Evolutionary conservation across 2,888 invertebrate genomes (phyloP).

Genomic region (Digitonthophagus gazella): DNA sequence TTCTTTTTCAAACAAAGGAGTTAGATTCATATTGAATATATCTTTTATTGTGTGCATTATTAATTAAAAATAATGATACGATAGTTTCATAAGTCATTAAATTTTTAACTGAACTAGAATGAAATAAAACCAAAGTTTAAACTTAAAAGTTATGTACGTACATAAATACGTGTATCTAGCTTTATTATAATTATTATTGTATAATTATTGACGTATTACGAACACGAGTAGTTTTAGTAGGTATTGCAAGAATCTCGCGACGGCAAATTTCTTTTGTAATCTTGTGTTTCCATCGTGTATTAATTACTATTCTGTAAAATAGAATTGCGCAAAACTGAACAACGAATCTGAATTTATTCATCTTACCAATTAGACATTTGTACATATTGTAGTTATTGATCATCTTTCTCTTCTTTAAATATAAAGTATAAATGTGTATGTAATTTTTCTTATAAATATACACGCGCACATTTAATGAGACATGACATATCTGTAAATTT

Average conservation of each 20-base stretch:
- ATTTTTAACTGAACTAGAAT: not conserved
- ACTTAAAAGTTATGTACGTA: not conserved
- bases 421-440: conserved; percentile 26
- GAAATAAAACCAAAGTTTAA: not conserved
- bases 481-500: conserved; percentile 35
- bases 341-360: conserved; percentile 26
- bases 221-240: not conserved
- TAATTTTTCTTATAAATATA: conserved; percentile 30
- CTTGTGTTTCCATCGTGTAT: not conserved
- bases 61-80: too few relatives aligned
- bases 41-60: too few relatives aligned
- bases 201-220: too few relatives aligned
- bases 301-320: not conserved
- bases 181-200: not conserved
- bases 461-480: conserved; percentile 19
- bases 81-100: not conserved
- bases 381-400: conserved; percentile 30
- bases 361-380: conserved; percentile 24
- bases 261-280: too few relatives aligned
- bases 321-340: conserved; percentile 16
- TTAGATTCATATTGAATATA: too few relatives aligned
- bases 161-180: not conserved
- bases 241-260: not conserved
- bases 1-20: too few relatives aligned
- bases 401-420: conserved; percentile 12